Evolutionary conservation across 1,140 invertebrate species (phyloP).

Genomic region (Alviniconcha marisindica): DNA sequence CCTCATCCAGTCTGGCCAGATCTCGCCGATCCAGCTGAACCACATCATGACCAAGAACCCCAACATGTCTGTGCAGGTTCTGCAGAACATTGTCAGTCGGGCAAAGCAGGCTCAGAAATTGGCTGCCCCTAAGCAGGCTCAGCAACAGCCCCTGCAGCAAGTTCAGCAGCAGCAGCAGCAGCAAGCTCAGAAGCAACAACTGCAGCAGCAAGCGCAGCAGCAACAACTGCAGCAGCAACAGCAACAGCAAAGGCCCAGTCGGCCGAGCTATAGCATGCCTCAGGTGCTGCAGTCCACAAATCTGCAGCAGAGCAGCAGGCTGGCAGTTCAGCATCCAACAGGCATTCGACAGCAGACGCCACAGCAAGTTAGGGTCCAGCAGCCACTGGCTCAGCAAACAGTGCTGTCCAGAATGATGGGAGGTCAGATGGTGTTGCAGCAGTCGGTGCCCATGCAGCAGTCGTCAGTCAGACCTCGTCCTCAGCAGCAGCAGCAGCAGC

Average conservation of each 20-base stretch:
- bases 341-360: not conserved
- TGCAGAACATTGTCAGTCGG: slow-evolving; percentile 15
- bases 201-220: slow-evolving; percentile 55
- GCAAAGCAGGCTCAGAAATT: not conserved
- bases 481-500: not conserved
- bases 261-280: not conserved
- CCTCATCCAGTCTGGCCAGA: slow-evolving; percentile 7
- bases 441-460: not conserved
- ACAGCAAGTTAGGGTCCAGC: not conserved
- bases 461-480: not conserved
- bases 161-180: slow-evolving; percentile 48
- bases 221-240: slow-evolving; percentile 43
- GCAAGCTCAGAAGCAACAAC: slow-evolving; percentile 49
- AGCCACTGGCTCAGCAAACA: not conserved
- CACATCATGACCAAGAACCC: slow-evolving; percentile 22
- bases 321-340: no score
- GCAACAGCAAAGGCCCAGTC: not conserved
- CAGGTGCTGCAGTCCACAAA: slow-evolving; percentile 14
- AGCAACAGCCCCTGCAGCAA: slow-evolving; percentile 42
- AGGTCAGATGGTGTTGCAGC: slow-evolving; percentile 4
- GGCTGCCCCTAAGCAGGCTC: not conserved
- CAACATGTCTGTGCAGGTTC: not conserved
- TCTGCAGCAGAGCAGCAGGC: not conserved
- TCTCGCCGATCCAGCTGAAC: not conserved
- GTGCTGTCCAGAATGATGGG: not conserved